Evolutionary conservation across 2,113 vertebrate genomes (phyloP).

Genomic region (Morone saxatilis): DNA sequence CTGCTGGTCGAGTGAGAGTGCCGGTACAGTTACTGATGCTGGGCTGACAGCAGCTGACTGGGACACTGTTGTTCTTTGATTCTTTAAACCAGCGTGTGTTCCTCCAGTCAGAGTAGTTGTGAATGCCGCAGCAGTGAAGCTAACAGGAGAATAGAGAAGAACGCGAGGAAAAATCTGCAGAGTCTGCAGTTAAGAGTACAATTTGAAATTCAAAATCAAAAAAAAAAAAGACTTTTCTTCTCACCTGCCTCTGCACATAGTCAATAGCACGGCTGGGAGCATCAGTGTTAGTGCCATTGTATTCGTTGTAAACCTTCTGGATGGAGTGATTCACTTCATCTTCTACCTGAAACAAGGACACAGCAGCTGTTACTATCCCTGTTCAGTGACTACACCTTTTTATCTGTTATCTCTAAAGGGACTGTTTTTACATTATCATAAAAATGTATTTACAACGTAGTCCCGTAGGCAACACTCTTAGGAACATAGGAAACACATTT

Average conservation of each 20-base stretch:
- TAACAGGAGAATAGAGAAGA: conserved; percentile 52
- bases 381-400: background rate
- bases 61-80: conserved; percentile 96
- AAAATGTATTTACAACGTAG: conserved; percentile 7
- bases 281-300: conserved; percentile 94
- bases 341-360: conserved; percentile 88
- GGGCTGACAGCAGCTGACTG: conserved; percentile 95
- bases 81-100: conserved; percentile 94
- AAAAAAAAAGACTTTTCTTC: conserved; percentile 34
- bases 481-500: background rate
- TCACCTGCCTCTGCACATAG: conserved; percentile 97
- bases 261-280: conserved; percentile 97
- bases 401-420: background rate
- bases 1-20: conserved; percentile 87
- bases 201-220: background rate
- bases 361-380: background rate
- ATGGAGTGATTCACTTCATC: conserved; percentile 95
- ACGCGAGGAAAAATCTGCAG: background rate
- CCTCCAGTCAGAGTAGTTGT: conserved; percentile 97
- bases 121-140: conserved; percentile 96
- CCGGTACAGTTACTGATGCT: conserved; percentile 91
- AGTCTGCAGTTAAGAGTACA: background rate
- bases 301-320: conserved; percentile 93
- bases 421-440: background rate
- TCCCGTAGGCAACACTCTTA: background rate